Base-by-base conservation (phyloP, 1,140 invertebrate genomes). In the Drosophila lacertosa region DNA sequence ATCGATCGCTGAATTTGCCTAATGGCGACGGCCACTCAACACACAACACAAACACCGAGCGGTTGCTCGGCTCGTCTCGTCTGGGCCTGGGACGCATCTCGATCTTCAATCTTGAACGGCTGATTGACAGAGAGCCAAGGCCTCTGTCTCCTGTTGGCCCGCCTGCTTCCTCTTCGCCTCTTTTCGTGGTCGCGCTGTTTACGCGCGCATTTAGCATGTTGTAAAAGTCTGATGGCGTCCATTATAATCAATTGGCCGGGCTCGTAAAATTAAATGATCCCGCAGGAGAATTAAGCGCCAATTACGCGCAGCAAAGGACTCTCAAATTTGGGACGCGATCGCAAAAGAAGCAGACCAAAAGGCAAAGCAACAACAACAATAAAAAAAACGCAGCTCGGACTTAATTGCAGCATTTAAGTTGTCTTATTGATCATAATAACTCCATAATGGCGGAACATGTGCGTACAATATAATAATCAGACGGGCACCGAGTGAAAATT, bases 401-500 rank as follows among this genome's bases (percentile, higher is more conserved):
- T 90, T 90, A 90, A 90, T 90, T 90, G 89, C 89, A 90, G 84
- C 89, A 90, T 90, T 90, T 90, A 90, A 90, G 81, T 81, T 90
- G 89, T 90, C 89, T 90, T 90, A 90, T 90, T 90, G 89, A 90
- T 90, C 89, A 90, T 90, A 90, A 90, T 90, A 90, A 90, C 89
- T 90, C 89, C 89, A 90, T 90, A 90, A 90, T 90, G 89, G 86
- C 89, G 89, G 86, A 90, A 90, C 89, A 90, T 90, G 89, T 86
- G 89, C 81, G 82, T 82, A 86, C 82, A 86, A 86, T 86, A 86
- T 86, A 86, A 86, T 86, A 86, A 86, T 86, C 82, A 86, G 81
- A 50, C 80, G 57, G 60, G 75, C 51, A 72, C 65, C 74, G 82
- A 86, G 82, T 88, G 82, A 81, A 86, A 86, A 86, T 88, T 88